A percentile compares a stretch with the other conserved stretches of the same genome.
These are phyloP conservation scores for Arion vulgaris DNA, from an alignment of 1,140 invertebrate species.

Conservation along the genomic window DNA sequence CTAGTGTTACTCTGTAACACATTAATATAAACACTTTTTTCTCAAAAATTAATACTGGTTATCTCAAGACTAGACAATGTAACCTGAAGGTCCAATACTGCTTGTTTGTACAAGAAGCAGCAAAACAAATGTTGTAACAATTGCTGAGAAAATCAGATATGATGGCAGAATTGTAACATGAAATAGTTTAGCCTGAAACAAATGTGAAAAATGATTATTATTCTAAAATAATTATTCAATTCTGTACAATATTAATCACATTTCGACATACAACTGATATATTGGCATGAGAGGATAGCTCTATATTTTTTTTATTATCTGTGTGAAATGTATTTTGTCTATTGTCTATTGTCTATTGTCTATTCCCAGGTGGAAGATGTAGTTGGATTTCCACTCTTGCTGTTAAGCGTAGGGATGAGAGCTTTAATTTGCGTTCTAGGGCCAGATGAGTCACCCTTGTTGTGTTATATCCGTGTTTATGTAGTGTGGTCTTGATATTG, in stretches of 20 bases:
- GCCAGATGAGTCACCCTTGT: no score
- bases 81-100: constrained; percentile 53
- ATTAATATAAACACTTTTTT: neutral
- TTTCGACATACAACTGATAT: neutral
- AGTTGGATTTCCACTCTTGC: no score
- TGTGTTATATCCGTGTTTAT: no score
- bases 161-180: constrained; percentile 69
- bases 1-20: neutral
- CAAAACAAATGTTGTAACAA: constrained; percentile 61
- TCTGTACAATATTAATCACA: no score
- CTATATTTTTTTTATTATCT: no score
- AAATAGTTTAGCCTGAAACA: constrained; percentile 71
- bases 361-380: no score
- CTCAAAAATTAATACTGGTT: neutral
- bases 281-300: no score
- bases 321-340: no score
- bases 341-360: no score
- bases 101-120: constrained; percentile 68
- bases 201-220: neutral
- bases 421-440: no score
- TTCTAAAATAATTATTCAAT: neutral
- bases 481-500: no score
- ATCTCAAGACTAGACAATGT: constrained; percentile 49
- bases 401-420: no score
- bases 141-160: constrained; percentile 60